Evolutionary conservation across 2,888 invertebrate species (phyloP), one percentile per base, ranked within the genome.

Genomic region (Drosophila ezoana): DNA sequence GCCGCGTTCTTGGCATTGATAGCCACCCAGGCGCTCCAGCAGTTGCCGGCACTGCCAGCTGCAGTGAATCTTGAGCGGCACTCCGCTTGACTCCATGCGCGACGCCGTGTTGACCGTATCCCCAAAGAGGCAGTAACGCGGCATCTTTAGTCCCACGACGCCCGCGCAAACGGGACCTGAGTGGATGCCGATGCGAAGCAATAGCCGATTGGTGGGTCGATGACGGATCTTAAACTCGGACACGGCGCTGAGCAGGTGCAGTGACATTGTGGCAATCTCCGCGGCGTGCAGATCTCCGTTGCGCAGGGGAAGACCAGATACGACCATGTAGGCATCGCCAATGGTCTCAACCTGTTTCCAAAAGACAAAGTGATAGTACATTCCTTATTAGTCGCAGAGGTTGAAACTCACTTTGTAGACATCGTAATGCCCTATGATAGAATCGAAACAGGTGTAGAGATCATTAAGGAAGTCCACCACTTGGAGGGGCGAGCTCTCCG

Each of bases 391-490:
- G 1, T 18, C 4, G 9, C 2, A 0, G 2, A 0, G 5, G 0
- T 10, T 2, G 0, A 4, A 9, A 33, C 58, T 53, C 13, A 76
- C 98, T 93, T 99, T 99, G 92, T 98, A 98, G 0, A 97, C 97
- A 88, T 98, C 97, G 89, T 96, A 98, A 91, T 96, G 95, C 86
- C 97, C 98, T 85, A 98, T 96, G 73, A 97, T 98, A 0, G 97
- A 97, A 91, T 98, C 98, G 89, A 98, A 98, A 85, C 97, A 96
- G 3, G 98, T 98, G 93, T 98, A 98, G 41, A 98, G 93, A 92
- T 98, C 98, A 91, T 98, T 98, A 47, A 98, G 93, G 89, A 98
- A 96, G 91, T 97, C 96, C 8, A 98, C 98, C 38, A 98, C 97
- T 94, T 97, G 96, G 51, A 97, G 92, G 0, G 97, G 97, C 4